Conservation (phyloP, 2,888 invertebrate genomes). For the Ochropacha duplaris region DNA sequence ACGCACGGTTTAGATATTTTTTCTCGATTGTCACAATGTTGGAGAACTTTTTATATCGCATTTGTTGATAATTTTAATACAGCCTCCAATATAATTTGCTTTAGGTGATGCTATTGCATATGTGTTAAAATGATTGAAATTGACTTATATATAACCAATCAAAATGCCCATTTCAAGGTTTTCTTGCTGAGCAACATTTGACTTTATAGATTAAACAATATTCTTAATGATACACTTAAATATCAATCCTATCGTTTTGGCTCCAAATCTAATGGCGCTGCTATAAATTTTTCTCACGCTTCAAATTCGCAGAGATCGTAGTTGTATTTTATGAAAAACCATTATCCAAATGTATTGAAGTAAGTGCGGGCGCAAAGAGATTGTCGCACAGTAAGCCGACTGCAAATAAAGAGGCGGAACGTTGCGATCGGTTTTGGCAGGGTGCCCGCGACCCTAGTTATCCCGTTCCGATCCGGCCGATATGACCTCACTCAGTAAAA, state of each 20-base stretch:
- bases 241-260: neutral
- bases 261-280: neutral
- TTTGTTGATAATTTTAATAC: neutral
- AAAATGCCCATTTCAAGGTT: too few species aligned
- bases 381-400: conserved; percentile 56
- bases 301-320: neutral
- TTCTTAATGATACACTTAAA: neutral
- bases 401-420: conserved; percentile 59
- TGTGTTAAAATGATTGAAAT: neutral
- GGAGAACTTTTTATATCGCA: neutral
- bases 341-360: conserved; percentile 44
- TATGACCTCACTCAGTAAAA: conserved; percentile 42
- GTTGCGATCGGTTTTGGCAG: conserved; percentile 61
- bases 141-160: neutral
- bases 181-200: neutral
- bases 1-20: conserved; percentile 12
- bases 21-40: conserved; percentile 7
- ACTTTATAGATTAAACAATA: neutral
- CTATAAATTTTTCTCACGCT: neutral
- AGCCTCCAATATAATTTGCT: neutral
- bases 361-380: conserved; percentile 45
- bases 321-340: conserved; percentile 16
- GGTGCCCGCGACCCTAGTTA: conserved; percentile 48
- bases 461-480: conserved; percentile 38
- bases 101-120: neutral